Percentiles rank a stretch among this genome's conserved stretches.
Conservation (phyloP, 1,140 invertebrate genomes). For the Caerostris darwini region DNA sequence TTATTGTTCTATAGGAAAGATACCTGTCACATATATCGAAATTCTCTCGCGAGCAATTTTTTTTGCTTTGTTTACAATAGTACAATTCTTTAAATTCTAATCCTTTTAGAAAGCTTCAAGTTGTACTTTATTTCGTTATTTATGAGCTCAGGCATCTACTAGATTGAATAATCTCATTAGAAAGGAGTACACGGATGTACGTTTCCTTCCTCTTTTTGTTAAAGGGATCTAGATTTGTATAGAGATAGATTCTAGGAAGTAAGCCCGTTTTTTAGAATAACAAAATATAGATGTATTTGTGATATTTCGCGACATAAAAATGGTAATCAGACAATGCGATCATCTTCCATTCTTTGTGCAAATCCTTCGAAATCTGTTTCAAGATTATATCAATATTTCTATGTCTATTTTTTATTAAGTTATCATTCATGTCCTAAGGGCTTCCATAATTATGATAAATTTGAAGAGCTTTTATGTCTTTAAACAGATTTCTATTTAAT, state of each 20-base stretch:
- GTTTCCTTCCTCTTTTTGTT: not conserved
- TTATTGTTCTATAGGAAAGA: not conserved
- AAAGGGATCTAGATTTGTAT: not conserved
- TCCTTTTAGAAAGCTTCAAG: not conserved
- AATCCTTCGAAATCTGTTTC: too few relatives aligned
- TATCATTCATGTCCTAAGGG: too few relatives aligned
- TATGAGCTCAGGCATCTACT: not conserved
- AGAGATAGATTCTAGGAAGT: not conserved
- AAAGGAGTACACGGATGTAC: not conserved
- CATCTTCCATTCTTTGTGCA: not conserved
- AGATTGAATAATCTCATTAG: conserved; percentile 13
- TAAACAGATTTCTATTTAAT: too few relatives aligned
- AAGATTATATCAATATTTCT: too few relatives aligned
- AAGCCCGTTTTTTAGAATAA: not conserved
- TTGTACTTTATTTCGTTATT: not conserved
- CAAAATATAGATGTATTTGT: not conserved
- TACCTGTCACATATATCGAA: not conserved
- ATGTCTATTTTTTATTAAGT: too few relatives aligned
- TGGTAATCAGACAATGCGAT: not conserved
- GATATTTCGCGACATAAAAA: not conserved
- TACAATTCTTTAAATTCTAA: not conserved
- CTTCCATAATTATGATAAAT: too few relatives aligned
- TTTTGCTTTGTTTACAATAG: not conserved
- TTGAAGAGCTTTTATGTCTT: too few relatives aligned
- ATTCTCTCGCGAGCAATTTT: not conserved